Evolutionary conservation across 2,888 invertebrate genomes (phyloP), one percentile per base, ranked within the genome.

Genomic region (Omphaloscelis lunosa): DNA sequence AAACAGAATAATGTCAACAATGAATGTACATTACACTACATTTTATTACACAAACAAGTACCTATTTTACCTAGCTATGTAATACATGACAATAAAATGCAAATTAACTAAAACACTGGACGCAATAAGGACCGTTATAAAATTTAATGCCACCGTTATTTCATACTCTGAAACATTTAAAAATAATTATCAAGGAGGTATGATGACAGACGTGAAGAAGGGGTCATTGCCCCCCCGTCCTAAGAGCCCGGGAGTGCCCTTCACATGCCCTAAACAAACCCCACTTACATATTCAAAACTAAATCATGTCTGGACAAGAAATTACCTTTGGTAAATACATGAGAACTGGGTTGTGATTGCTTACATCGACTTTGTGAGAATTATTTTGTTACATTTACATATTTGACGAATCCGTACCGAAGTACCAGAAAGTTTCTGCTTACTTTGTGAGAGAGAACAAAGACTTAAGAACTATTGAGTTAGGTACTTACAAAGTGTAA

Each of bases 141-240:
- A 70, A 67, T 67, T 20, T 62, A 39, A 85, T 63, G 27, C 39
- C 20, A 27, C 65, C 20, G 58, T 76, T 72, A 72, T 81, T 69
- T 76, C 59, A 61, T 74, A 82, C 29, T 61, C 39, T 67, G 70
- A 65, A 82, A 79, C 70, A 62, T 79, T 86, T 71, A 65, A 20
- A 83, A 79, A 79, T 65, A 86, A 72, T 71, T 75, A 85, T 67
- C 77, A 70, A 63, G 41, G 79, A 81, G 75, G 72, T 72, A 82
- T 59, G 72, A 80, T 82, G 84, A 85, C 79, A 81, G 80, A 77
- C 63, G 72, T 73, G 83, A 79, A 88, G 87, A 84, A 85, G 77
- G 85, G 91, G 90, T 89, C 92, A 74, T 77, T 86, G 89, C 72
- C 89, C 92, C 80, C 72, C 72, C 86, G 91, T 86, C 90, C 90